Percentiles rank a stretch among this genome's conserved stretches.
Evolutionary conservation across 2,113 vertebrate species (phyloP).

Genomic region (Cacatua alba): DNA sequence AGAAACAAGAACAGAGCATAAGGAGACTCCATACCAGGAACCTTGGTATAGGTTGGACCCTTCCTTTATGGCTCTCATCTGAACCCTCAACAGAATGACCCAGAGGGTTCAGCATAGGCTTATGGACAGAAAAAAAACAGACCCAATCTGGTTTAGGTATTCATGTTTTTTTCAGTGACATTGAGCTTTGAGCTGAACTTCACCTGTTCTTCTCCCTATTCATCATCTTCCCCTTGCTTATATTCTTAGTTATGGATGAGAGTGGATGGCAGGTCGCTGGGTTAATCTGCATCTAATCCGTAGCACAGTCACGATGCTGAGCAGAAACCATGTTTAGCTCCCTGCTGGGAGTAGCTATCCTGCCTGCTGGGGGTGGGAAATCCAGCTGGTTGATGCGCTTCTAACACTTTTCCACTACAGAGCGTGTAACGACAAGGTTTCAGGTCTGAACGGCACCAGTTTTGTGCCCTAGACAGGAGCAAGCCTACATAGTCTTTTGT

Average conservation of each 20-base stretch:
- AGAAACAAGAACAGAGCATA: neutral
- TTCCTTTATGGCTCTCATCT: neutral
- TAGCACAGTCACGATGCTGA: constrained; percentile 2
- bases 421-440: neutral
- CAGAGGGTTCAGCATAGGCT: neutral
- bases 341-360: neutral
- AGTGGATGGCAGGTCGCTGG: constrained; percentile 23
- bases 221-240: constrained; percentile 29
- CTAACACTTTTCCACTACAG: neutral
- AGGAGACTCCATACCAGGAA: neutral
- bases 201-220: constrained; percentile 7
- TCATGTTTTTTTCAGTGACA: neutral
- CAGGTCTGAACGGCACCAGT: neutral
- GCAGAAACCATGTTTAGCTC: neutral
- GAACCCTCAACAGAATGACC: neutral
- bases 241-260: neutral
- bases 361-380: neutral
- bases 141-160: neutral
- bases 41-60: neutral
- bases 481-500: neutral
- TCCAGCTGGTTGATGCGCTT: neutral
- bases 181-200: constrained; percentile 47
- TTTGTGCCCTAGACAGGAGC: neutral
- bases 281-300: constrained; percentile 59
- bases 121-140: neutral